Conservation (phyloP, 2,797 vertebrate species). For the Malurus splendens region DNA sequence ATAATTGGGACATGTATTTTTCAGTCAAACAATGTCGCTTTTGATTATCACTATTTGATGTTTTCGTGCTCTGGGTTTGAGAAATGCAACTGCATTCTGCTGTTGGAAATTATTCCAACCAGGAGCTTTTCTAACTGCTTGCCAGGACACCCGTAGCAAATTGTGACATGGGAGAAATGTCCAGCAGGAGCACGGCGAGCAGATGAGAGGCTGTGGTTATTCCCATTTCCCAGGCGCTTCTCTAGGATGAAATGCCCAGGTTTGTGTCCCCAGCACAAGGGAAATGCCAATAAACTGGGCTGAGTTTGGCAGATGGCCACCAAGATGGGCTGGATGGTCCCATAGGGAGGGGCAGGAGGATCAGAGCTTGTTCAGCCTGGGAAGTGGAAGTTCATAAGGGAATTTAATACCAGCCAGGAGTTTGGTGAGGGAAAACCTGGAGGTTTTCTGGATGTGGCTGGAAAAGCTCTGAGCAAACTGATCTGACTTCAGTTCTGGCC, state of each 20-base stretch:
- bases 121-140: background rate
- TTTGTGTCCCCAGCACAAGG: background rate
- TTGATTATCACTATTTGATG: background rate
- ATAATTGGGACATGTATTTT: background rate
- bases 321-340: background rate
- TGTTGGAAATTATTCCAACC: background rate
- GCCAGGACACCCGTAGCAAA: background rate
- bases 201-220: background rate
- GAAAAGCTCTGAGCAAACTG: background rate
- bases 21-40: background rate
- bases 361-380: background rate
- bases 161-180: background rate
- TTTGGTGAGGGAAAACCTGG: background rate
- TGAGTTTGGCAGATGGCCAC: background rate
- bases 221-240: background rate
- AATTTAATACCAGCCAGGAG: background rate
- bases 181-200: background rate
- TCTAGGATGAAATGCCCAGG: background rate
- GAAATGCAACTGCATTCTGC: background rate
- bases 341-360: background rate
- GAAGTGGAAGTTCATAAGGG: background rate
- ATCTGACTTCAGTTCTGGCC: background rate
- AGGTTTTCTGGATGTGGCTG: background rate
- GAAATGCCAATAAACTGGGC: background rate
- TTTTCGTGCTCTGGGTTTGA: background rate